Conservation (phyloP, 2,888 invertebrate species). For the Agrochola litura region DNA sequence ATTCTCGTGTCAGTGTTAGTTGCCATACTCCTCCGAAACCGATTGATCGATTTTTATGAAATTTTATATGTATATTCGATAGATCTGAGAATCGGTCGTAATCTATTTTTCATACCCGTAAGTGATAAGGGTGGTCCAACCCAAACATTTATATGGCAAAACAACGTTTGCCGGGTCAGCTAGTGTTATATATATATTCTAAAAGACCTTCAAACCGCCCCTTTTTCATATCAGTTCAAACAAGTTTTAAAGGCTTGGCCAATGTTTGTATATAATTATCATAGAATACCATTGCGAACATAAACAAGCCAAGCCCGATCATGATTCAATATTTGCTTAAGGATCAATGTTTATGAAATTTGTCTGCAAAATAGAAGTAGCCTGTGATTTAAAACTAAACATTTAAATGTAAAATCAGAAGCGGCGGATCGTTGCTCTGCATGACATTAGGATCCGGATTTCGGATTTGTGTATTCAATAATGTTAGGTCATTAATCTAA, state of each 20-base stretch:
- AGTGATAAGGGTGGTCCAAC: too few relatives aligned
- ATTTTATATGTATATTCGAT: too few relatives aligned
- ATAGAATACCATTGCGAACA: conserved; percentile 42
- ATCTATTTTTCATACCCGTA: too few relatives aligned
- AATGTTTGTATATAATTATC: conserved; percentile 59
- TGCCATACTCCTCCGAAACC: too few relatives aligned
- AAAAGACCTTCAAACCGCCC: conserved; percentile 44
- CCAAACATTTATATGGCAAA: too few relatives aligned
- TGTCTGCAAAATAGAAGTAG: conserved; percentile 38
- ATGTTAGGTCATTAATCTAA: conserved; percentile 13
- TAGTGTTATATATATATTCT: too few relatives aligned
- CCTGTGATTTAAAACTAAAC: conserved; percentile 1
- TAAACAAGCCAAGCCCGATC: conserved; percentile 50
- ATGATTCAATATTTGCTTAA: conserved; percentile 62
- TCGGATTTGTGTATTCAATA: conserved; percentile 3
- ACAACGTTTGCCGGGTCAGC: too few relatives aligned
- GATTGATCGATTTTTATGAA: too few relatives aligned
- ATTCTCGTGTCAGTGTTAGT: too few relatives aligned
- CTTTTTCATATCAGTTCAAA: conserved; percentile 52
- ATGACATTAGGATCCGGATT: conserved; percentile 4
- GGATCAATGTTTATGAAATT: conserved; percentile 32
- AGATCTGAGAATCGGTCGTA: too few relatives aligned
- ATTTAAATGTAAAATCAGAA: conserved; percentile 15
- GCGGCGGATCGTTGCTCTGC: not conserved
- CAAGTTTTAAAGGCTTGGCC: conserved; percentile 49